phyloP scores from a whole-genome alignment of 2,888 invertebrate species.

The Hyposoter dolosus region DNA sequence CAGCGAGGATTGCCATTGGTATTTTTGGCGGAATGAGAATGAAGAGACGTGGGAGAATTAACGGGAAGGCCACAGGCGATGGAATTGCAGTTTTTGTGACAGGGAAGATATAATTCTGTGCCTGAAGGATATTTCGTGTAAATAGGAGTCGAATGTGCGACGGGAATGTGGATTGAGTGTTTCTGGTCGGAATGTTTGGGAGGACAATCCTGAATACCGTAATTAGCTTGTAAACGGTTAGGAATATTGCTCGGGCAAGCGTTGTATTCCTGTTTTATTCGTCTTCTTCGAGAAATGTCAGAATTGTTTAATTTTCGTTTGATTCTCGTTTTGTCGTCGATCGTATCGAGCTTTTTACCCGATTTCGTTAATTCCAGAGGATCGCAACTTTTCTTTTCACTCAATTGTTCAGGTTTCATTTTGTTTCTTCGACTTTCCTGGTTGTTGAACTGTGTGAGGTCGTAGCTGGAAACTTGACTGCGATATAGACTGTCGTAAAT shows the following conservation, averaged over 20 bases:
- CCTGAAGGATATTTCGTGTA: conserved; percentile 75
- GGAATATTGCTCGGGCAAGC: conserved; percentile 65
- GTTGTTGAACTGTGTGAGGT: conserved; percentile 66
- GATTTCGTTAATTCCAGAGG: conserved; percentile 69
- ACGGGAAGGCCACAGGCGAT: conserved; percentile 77
- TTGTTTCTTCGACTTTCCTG: conserved; percentile 62
- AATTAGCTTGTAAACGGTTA: conserved; percentile 70
- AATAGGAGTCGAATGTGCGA: conserved; percentile 70
- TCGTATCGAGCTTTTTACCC: conserved; percentile 66
- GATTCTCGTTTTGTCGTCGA: conserved; percentile 65
- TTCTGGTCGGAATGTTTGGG: conserved; percentile 73
- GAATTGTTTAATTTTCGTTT: conserved; percentile 71
- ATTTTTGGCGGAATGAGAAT: conserved; percentile 69
- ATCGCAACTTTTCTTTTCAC: conserved; percentile 64
- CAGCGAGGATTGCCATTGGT: conserved; percentile 73
- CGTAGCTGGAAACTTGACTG: conserved; percentile 56
- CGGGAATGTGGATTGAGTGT: conserved; percentile 75
- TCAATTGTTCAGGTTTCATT: conserved; percentile 56
- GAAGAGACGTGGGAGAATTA: conserved; percentile 65
- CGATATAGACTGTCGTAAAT: conserved; percentile 68
- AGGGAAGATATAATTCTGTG: conserved; percentile 77
- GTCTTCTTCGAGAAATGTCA: conserved; percentile 61
- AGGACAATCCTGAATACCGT: conserved; percentile 72
- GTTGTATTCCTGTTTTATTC: conserved; percentile 68
- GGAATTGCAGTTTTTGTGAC: conserved; percentile 77